Evolutionary conservation across 2,888 invertebrate genomes (phyloP), one percentile per base, ranked within the genome.

Genomic region (Calliopum simillimum): DNA sequence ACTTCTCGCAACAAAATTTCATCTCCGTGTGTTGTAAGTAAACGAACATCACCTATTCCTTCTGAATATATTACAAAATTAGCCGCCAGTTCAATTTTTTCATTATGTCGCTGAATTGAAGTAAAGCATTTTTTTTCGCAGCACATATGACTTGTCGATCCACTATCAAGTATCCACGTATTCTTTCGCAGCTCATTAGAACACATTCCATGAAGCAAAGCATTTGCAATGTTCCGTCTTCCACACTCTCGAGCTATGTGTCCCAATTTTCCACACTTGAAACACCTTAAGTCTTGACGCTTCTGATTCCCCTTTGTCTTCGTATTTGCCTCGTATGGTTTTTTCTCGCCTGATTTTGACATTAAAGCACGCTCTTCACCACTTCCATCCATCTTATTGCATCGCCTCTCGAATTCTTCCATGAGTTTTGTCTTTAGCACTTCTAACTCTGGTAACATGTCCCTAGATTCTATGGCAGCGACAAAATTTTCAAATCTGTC

Each of bases 91-190:
- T 56, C 46, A 3, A 46, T 49, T 51, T 63, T 56, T 59, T 67
- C 66, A 21, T n/a, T n/a, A 55, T 63, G 43, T 19, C 21, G 16
- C n/a, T 65, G 44, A 49, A 59, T 61, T 23, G 13, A 13, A 8
- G 43, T 64, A 47, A 68, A 64, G 16, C 44, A 14, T 3, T 33
- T 44, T n/a, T 62, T 16, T 33, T 69, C 62, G 41, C 58, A 67
- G 51, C 63, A 72, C 67, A 67, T 67, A 55, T 69, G 72, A 49
- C 63, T 61, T 16, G 69, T 69, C 13, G 69, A 61, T 25, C 63
- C 71, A 41, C 71, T 66, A 19, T 71, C 61, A 21, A 47, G 61
- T 33, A 69, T 62, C 62, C 69, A 69, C 53, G 14, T 13, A 63
- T 33, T 56, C 23, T 25, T 14, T 8, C 59, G 11, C 4, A 55